Evolutionary conservation across 1,140 invertebrate genomes (phyloP).

Genomic region (Drusus annulatus): DNA sequence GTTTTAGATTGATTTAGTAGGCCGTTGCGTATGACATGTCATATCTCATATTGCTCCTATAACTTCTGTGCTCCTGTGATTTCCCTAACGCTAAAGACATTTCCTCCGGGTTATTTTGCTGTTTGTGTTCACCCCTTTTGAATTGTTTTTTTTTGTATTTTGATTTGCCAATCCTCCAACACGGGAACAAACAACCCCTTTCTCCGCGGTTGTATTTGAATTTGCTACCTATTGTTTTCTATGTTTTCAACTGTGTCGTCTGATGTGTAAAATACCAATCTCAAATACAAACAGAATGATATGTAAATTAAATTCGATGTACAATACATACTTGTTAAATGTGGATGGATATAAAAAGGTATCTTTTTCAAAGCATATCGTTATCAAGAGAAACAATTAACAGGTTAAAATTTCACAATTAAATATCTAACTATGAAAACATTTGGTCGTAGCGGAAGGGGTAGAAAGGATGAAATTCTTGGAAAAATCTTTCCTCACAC

Average conservation of each 20-base stretch:
- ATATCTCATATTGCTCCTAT: conserved; percentile 42
- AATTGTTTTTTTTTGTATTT: background rate
- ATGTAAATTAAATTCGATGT: too few relatives aligned
- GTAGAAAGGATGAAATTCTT: too few relatives aligned
- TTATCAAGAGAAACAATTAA: too few relatives aligned
- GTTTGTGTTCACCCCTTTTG: conserved; percentile 23
- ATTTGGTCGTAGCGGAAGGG: too few relatives aligned
- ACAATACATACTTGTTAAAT: too few relatives aligned
- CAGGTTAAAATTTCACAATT: too few relatives aligned
- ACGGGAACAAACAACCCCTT: background rate
- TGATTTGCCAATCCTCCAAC: background rate
- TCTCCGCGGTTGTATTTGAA: background rate
- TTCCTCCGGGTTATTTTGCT: conserved; percentile 11
- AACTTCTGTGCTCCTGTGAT: background rate
- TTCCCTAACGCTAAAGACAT: conserved; percentile 20
- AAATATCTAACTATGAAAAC: too few relatives aligned
- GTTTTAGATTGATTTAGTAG: conserved; percentile 57
- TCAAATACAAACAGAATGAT: too few relatives aligned
- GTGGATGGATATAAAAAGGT: too few relatives aligned
- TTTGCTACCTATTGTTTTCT: background rate
- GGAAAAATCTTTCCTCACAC: too few relatives aligned
- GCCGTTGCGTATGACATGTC: conserved; percentile 45
- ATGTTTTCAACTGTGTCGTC: background rate
- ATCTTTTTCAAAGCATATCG: too few relatives aligned
- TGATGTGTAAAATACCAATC: background rate